A percentile compares a stretch with the other conserved stretches of the same genome.
Evolutionary conservation across 2,888 invertebrate species (phyloP).

Genomic region (Watsonalla cultraria): DNA sequence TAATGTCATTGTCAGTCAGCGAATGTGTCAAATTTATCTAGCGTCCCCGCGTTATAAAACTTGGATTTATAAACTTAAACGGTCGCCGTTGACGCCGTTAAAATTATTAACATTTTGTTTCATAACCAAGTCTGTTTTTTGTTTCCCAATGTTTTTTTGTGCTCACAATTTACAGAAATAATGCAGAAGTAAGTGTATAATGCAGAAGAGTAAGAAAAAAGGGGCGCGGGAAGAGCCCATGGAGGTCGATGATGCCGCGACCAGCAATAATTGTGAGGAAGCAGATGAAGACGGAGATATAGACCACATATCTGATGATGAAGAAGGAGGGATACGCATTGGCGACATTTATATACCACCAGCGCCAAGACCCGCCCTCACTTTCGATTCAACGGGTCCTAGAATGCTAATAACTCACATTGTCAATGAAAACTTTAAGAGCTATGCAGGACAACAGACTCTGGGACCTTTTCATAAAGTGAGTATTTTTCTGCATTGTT

Average conservation of each 20-base stretch:
- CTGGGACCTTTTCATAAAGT: constrained; percentile 98
- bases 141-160: neutral
- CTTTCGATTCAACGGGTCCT: constrained; percentile 86
- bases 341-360: constrained; percentile 93
- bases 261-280: constrained; percentile 21
- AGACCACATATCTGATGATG: constrained; percentile 73
- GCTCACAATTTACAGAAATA: neutral
- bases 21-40: too few species aligned
- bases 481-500: constrained; percentile 13
- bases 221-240: constrained; percentile 51
- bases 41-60: too few species aligned
- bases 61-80: too few species aligned
- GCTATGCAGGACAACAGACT: constrained; percentile 90
- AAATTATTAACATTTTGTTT: neutral
- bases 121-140: too few species aligned
- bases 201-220: constrained; percentile 50
- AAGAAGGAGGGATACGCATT: constrained; percentile 85
- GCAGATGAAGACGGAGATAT: constrained; percentile 41
- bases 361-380: constrained; percentile 82
- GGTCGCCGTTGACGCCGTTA: too few species aligned
- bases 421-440: constrained; percentile 96
- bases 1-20: too few species aligned
- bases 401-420: constrained; percentile 95
- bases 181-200: constrained; percentile 13
- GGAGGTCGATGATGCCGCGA: constrained; percentile 53